Evolutionary conservation across 2,113 vertebrate genomes (phyloP).

Genomic region (Brachionichthys hirsutus): DNA sequence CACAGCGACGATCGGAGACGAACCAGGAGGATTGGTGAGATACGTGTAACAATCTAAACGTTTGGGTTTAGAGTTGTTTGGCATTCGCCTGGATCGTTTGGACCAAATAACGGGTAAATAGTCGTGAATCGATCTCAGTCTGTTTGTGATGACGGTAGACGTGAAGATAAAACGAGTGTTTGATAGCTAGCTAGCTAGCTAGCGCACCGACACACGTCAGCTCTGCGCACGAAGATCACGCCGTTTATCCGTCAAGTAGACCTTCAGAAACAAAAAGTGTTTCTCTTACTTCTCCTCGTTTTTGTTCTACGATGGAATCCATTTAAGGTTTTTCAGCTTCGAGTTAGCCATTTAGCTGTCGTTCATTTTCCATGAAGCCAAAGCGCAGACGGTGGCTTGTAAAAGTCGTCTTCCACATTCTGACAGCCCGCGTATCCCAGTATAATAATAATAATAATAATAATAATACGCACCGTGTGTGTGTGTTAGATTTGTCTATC

Average conservation of each 20-base stretch:
- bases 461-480: background rate
- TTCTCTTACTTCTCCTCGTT: background rate
- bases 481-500: background rate
- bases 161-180: conserved; percentile 11
- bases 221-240: conserved; percentile 1
- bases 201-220: conserved; percentile 28
- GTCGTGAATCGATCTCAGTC: background rate
- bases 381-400: background rate
- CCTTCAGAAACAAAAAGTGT: no score
- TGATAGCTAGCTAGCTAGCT: conserved; percentile 53
- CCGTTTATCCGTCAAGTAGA: background rate
- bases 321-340: background rate
- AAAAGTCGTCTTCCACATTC: background rate
- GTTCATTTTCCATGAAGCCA: conserved; percentile 15
- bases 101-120: background rate
- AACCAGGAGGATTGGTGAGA: conserved; percentile 23
- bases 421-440: no score
- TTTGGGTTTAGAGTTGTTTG: background rate
- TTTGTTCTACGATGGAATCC: background rate
- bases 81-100: rapidly evolving
- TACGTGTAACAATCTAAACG: no score
- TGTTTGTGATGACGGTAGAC: conserved; percentile 3
- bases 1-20: conserved; percentile 36
- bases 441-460: background rate
- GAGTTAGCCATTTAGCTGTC: conserved; percentile 16